phyloP scores from a whole-genome alignment of 2,888 invertebrate species.

The Frankliniella fusca region DNA sequence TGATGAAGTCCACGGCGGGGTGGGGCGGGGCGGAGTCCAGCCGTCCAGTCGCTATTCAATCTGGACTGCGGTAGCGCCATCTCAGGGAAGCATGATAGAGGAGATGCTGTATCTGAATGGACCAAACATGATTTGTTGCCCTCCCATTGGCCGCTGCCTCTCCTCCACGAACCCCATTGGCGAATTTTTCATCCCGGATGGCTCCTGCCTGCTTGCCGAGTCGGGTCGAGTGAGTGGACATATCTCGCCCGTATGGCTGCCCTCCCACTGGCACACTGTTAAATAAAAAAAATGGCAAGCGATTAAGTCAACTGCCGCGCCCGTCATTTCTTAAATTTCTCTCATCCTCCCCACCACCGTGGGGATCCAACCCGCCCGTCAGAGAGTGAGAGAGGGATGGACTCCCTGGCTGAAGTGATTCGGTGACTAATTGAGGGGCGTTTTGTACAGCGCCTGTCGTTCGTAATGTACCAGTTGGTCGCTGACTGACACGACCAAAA shows the following conservation, averaged over 20 bases:
- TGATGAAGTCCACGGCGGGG: not conserved
- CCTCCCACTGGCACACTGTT: too few species aligned
- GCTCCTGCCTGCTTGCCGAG: not conserved
- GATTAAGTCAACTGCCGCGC: too few species aligned
- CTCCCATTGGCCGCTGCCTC: not conserved
- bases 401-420: too few species aligned
- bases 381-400: too few species aligned
- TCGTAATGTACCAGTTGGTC: too few species aligned
- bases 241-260: not conserved
- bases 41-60: slow-evolving; percentile 3
- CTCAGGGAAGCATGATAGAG: slow-evolving; percentile 12
- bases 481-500: too few species aligned
- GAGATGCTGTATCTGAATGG: slow-evolving; percentile 14
- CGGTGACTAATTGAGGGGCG: too few species aligned
- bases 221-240: not conserved
- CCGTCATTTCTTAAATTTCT: too few species aligned
- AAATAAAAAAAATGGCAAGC: too few species aligned
- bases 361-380: too few species aligned
- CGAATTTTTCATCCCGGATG: slow-evolving; percentile 1
- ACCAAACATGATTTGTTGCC: slow-evolving; percentile 7
- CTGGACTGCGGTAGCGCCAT: not conserved
- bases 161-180: not conserved
- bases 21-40: not conserved
- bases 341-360: too few species aligned
- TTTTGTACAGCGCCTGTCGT: too few species aligned